Base-by-base conservation (phyloP, 2,888 invertebrate species). In the Sclerodermus sp. region DNA sequence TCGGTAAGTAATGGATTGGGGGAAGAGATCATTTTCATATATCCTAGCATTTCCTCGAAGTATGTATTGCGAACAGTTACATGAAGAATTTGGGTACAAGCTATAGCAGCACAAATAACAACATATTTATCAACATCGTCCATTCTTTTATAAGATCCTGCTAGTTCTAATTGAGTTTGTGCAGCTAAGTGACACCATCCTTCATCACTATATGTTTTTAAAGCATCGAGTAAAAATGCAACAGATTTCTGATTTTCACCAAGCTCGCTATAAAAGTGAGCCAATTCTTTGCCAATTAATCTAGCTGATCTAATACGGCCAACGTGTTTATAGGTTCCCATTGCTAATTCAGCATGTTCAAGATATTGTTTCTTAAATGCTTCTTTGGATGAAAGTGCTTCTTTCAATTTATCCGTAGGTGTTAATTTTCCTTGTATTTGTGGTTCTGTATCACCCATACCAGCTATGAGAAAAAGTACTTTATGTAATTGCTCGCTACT, bases 301-400 rank as follows among this genome's bases (percentile, higher is more conserved):
- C 94, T 85, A 0, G 96, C 96, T 46, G 91, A 94, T 61, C 93
- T 84, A 64, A 87, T 81, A 6, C 83, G 78, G 9, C 82, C 89
- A 57, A 96, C 94, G 79, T 96, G 96, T 71, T 97, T 97, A 73
- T 93, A 96, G 0, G 96, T 96, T 45, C 96, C 94, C 86, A 96
- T 95, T 1, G 96, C 94, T 56, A 96, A 79, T 76, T 97, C 97
- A 0, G 95, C 93, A 51, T 96, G 79, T 78, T 96, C 96, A 73
- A 96, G 79, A 73, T 96, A 97, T 62, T 93, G 89, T 73, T 91
- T 91, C 67, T 91, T 89, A 75, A 96, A 97, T 43, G 89, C 85
- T 49, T 89, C 89, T 72, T 91, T 91, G 10, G 94, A 94, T 47
- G 95, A 93, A 2, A 97, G 79, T 0, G 96, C 93, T 69, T 93